Evolutionary conservation across 2,113 vertebrate genomes (phyloP), one percentile per base, ranked within the genome.

Genomic region (Myiozetetes cayanensis): DNA sequence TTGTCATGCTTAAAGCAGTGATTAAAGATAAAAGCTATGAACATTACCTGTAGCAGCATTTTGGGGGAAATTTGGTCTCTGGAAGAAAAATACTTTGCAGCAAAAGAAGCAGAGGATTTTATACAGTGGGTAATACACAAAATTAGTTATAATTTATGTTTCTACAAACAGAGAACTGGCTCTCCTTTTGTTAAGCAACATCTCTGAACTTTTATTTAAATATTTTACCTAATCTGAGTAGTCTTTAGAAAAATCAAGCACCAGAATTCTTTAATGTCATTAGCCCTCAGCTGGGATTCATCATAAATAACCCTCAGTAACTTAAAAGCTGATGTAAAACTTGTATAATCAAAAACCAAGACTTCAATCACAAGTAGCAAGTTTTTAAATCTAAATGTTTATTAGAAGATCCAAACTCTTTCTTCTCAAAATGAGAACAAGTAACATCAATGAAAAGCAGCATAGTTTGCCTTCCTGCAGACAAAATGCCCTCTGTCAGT

Each of bases 21-120:
- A 78, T 73, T 91, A 83, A 91, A 94, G 53, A 71, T 79, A 77
- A 91, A 73, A 76, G 31, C 85, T 25, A 77, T 9, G 17, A 82
- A n/a, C 61, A 43, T 85, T 89, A 88, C 68, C 85, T 62, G 72
- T 33, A 55, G n/a, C 23, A 77, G 23, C 24, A 25, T 72, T 94
- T 72, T 25, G 31, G 68, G 14, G 28, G 13, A 78, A 92, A 94
- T 56, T 46, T 67, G 7, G 22, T 91, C n/a, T 74, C 35, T 41
- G 30, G 17, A 58, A 89, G 30, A 80, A 37, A 90, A 61, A 73
- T 33, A 37, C 16, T 58, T 76, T 70, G 13, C 33, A 76, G 14
- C 20, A 86, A 73, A 80, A 71, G 39, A 75, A 72, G 12, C 9
- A 75, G 56, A 46, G 8, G 4, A 8, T 84, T 92, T 65, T 63